Conservation (phyloP, 2,797 vertebrate genomes). For the Chrosomus eos region DNA sequence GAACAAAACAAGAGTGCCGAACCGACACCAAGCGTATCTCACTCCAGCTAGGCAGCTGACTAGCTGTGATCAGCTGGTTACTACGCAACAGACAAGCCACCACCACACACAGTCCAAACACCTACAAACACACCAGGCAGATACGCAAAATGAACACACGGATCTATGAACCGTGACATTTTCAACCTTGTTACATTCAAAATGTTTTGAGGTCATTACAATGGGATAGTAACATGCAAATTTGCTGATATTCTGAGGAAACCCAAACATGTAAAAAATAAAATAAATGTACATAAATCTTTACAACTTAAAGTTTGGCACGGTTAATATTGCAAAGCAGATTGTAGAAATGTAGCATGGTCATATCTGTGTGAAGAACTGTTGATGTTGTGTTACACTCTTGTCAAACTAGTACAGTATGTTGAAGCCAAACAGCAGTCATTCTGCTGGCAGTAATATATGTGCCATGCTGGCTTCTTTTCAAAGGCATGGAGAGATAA, state of each 20-base stretch:
- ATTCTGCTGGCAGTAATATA: slow-evolving; percentile 56
- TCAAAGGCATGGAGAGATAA: slow-evolving; percentile 64
- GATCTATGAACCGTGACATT: no score
- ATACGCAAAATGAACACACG: no score
- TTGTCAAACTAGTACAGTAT: slow-evolving; percentile 44
- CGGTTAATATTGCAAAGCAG: background rate
- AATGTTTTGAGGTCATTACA: background rate
- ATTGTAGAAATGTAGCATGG: background rate
- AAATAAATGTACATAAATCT: background rate
- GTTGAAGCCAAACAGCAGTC: slow-evolving; percentile 32
- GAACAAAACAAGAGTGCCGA: no score
- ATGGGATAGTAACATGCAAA: background rate
- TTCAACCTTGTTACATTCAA: background rate
- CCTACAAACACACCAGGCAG: no score
- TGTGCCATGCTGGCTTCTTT: slow-evolving; percentile 64
- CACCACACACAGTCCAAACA: no score
- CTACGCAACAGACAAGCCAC: no score
- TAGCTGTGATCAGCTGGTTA: no score
- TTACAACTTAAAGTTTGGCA: background rate
- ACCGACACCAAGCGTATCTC: no score
- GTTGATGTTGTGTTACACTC: slow-evolving; percentile 8
- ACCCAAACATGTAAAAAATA: background rate
- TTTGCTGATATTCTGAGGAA: background rate
- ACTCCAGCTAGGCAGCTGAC: no score
- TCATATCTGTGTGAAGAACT: background rate